Evolutionary conservation across 2,797 vertebrate genomes (phyloP).

Genomic region (Esox lucius): DNA sequence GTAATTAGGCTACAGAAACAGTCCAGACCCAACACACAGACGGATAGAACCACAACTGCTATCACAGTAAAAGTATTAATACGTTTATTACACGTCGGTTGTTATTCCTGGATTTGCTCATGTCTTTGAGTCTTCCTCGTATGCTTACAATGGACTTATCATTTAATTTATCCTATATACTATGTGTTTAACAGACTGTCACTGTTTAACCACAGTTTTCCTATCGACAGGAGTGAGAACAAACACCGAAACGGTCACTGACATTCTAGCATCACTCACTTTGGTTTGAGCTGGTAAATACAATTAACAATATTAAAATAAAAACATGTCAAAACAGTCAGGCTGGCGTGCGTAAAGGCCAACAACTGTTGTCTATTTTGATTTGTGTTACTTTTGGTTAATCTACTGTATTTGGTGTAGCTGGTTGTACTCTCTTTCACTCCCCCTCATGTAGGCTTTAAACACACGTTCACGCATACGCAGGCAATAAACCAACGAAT

Average conservation of each 20-base stretch:
- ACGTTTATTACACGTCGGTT: conserved; percentile 42
- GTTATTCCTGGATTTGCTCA: conserved; percentile 28
- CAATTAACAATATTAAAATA: conserved; percentile 35
- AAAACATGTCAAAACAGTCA: conserved; percentile 39
- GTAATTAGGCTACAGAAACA: conserved; percentile 42
- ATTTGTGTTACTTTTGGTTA: conserved; percentile 69
- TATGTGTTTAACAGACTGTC: conserved; percentile 43
- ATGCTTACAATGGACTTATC: conserved; percentile 31
- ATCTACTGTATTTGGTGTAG: conserved; percentile 70
- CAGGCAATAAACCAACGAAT: conserved; percentile 47
- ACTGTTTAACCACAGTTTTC: conserved; percentile 47
- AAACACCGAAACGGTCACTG: conserved; percentile 67
- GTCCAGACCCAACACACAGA: conserved; percentile 70
- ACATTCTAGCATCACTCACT: conserved; percentile 57
- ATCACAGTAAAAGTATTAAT: conserved; percentile 57
- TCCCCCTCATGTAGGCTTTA: conserved; percentile 58
- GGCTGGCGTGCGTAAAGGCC: conserved; percentile 50
- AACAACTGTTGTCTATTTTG: conserved; percentile 60
- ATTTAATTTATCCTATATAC: conserved; percentile 53
- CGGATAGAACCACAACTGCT: conserved; percentile 63
- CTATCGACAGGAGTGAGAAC: conserved; percentile 63
- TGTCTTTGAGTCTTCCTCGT: conserved; percentile 32
- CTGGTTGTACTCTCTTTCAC: conserved; percentile 56
- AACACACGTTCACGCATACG: conserved; percentile 59
- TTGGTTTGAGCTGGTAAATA: conserved; percentile 60